Conservation (phyloP, 2,888 invertebrate species). For the Microctonus brassicae region DNA sequence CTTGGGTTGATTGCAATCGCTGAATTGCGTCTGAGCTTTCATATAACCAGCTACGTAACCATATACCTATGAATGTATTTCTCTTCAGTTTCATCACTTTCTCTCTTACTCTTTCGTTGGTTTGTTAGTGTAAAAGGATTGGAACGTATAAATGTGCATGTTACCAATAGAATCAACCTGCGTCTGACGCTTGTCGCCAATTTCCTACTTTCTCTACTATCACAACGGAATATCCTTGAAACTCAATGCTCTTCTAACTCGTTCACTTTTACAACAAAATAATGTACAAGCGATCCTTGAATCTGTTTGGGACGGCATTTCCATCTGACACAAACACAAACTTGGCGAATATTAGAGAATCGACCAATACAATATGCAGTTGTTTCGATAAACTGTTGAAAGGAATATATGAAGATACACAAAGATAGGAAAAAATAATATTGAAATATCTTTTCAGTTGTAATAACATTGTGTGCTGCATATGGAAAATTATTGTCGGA, state of each 20-base stretch:
- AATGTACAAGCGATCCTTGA: slow-evolving; percentile 15
- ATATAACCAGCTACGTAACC: neutral
- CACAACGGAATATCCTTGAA: slow-evolving; percentile 34
- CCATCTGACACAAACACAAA: slow-evolving; percentile 42
- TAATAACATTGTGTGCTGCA: no score
- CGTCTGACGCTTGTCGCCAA: slow-evolving; percentile 53
- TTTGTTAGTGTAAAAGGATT: slow-evolving; percentile 3
- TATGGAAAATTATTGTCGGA: no score
- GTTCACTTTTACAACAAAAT: slow-evolving; percentile 21
- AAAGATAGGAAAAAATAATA: no score
- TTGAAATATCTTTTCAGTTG: no score
- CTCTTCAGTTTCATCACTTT: neutral
- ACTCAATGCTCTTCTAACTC: slow-evolving; percentile 25
- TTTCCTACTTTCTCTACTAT: slow-evolving; percentile 42
- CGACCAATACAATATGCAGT: neutral
- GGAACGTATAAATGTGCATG: slow-evolving; percentile 16
- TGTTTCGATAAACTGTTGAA: neutral
- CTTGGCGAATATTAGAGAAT: neutral
- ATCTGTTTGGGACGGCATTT: slow-evolving; percentile 44
- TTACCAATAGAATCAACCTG: slow-evolving; percentile 43
- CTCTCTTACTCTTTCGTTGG: neutral
- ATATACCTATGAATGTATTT: neutral
- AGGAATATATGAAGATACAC: neutral
- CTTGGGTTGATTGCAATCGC: slow-evolving; percentile 30
- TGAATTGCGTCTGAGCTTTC: neutral